Conservation (phyloP, 2,797 vertebrate species). For the Micropoecilia bifurca region DNA sequence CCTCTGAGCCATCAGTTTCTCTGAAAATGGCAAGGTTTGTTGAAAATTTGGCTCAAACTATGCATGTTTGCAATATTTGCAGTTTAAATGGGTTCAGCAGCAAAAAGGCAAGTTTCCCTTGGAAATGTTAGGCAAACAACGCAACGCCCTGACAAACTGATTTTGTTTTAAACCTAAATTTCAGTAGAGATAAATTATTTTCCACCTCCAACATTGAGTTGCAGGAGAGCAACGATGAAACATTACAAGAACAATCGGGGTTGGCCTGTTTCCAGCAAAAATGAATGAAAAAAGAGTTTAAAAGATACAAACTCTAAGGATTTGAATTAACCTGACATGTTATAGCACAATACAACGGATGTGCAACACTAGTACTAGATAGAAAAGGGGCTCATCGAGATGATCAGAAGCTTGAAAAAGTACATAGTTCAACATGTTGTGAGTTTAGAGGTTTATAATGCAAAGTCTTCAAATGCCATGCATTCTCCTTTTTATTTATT, state of each 20-base stretch:
- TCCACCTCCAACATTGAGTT: not conserved
- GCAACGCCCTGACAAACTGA: not conserved
- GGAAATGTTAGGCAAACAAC: not conserved
- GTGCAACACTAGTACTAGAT: not conserved
- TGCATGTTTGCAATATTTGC: conserved; percentile 2
- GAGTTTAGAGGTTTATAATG: not conserved
- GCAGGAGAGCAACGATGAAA: not conserved
- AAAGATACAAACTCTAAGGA: not conserved
- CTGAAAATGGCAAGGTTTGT: conserved; percentile 2
- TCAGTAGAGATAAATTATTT: not conserved
- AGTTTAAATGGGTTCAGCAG: not conserved
- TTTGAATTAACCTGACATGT: not conserved
- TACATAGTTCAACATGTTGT: not conserved
- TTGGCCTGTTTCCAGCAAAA: not conserved
- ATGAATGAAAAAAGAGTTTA: not conserved
- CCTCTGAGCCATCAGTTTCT: not conserved
- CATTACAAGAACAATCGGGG: not conserved
- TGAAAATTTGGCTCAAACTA: conserved; percentile 2
- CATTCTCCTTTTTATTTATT: not conserved
- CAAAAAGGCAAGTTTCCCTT: not conserved
- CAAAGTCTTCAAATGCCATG: not conserved
- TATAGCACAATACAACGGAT: not conserved
- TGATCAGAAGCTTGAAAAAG: not conserved
- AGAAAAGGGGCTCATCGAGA: not conserved
- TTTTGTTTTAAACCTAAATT: not conserved